A percentile compares a stretch with the other conserved stretches of the same genome.
These are phyloP conservation scores for Drosophila erecta DNA, from an alignment of 1,140 invertebrate species.

Conservation along the genomic window DNA sequence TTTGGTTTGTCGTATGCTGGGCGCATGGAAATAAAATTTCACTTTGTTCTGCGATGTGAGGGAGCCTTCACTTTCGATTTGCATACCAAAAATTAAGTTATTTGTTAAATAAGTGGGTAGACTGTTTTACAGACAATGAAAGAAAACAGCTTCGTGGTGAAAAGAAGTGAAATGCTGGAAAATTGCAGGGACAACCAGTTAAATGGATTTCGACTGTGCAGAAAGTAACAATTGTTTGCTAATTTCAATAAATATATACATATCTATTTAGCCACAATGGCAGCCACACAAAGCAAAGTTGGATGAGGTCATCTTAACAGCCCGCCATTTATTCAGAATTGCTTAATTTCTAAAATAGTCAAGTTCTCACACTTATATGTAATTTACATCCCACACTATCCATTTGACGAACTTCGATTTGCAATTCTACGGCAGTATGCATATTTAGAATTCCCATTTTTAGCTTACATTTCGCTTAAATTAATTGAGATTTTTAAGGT, in stretches of 20 bases:
- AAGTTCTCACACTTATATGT: background rate
- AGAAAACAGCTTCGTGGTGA: background rate
- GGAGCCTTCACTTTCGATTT: constrained; percentile 55
- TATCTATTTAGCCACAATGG: constrained; percentile 9
- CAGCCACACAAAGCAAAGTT: background rate
- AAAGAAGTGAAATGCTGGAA: constrained; percentile 30
- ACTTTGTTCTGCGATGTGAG: constrained; percentile 46
- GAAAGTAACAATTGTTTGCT: constrained; percentile 26
- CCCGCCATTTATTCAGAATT: background rate
- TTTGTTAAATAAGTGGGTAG: constrained; percentile 59
- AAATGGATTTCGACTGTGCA: constrained; percentile 14
- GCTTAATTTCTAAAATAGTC: too few relatives aligned
- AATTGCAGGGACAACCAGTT: constrained; percentile 10
- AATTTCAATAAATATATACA: constrained; percentile 4
- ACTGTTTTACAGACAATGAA: constrained; percentile 23
- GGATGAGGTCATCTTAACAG: background rate
- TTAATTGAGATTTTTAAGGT: too few relatives aligned
- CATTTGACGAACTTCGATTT: too few relatives aligned
- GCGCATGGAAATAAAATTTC: constrained; percentile 43
- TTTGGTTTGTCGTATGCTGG: constrained; percentile 24
- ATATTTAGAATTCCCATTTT: too few relatives aligned
- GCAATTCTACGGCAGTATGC: too few relatives aligned
- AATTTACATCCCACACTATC: background rate
- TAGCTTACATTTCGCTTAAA: too few relatives aligned
- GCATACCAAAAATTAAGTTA: constrained; percentile 49